Base-by-base conservation (phyloP, 2,888 invertebrate genomes). In the Steinernema carpocapsae region DNA sequence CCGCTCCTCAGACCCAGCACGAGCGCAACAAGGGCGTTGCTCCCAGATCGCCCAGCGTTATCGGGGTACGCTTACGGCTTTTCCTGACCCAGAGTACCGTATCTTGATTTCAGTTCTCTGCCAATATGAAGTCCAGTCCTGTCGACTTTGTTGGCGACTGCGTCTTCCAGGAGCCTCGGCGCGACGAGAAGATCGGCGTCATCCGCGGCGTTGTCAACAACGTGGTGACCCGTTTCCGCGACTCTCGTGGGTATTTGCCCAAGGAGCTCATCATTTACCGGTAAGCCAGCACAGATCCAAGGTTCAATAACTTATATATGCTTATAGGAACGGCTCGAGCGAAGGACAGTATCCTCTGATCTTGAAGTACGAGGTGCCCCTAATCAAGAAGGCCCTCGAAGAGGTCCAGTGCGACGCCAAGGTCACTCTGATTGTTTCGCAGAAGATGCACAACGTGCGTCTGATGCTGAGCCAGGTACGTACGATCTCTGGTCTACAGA, bases 351-450 rank as follows among this genome's bases (percentile, higher is more conserved):
- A 78, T 56, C 74, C 74, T 29, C 48, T 79, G 48, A 74, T 80
- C 19, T 43, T 83, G 14, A 70, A 77, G 19, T 76, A 79, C 46
- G 85, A 85, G 56, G 75, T 84, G 24, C 83, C 85, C 1, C 64
- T 82, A n/a, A 76, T 84, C 52, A 76, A 76, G 2, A 75, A 64
- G 1, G 71, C 76, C 32, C 72, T 85, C 45, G 43, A 73, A 10
- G 70, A 74, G n/a, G 43, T 48, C 1, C 17, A n/a, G 17, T 51
- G 42, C 52, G 71, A 76, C 10, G 72, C 73, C 29, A 80, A 79
- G 59, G 12, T 84, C 45, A 78, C 79, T 19, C 79, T 78, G 76
- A 80, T 84, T 26, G 76, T 79, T 12, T 82, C 80, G 17, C 78
- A 78, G 43, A 83, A 82, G 73, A 78, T 80, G 7, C 83, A 84